Evolutionary conservation across 2,113 vertebrate species (phyloP).

Genomic region (Capricornis sumatraensis): DNA sequence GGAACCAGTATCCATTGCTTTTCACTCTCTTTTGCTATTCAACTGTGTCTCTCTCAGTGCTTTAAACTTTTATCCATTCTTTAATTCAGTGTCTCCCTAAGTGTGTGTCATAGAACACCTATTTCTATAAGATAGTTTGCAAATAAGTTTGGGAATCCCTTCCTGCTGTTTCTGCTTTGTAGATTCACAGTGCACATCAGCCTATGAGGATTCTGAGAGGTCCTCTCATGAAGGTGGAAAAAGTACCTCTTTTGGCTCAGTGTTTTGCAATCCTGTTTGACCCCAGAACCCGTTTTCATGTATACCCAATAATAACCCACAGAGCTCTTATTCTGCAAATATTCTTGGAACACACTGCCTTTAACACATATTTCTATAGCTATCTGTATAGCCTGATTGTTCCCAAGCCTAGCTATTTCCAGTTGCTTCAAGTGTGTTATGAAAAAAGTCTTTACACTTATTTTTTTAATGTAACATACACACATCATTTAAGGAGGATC

Average conservation of each 20-base stretch:
- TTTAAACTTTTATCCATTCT: conserved; percentile 32
- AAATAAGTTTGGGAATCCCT: conserved; percentile 14
- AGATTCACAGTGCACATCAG: neutral
- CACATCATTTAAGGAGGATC: conserved; percentile 18
- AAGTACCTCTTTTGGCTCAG: conserved; percentile 28
- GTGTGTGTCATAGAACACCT: conserved; percentile 8
- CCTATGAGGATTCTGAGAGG: neutral
- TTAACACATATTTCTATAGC: conserved; percentile 48
- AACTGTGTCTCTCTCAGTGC: neutral
- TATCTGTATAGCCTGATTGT: conserved; percentile 13
- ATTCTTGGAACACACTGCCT: conserved; percentile 36
- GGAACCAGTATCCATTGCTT: conserved; percentile 32
- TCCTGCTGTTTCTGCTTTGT: neutral
- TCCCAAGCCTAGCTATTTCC: conserved; percentile 49
- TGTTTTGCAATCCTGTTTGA: conserved; percentile 42
- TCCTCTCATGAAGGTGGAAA: neutral
- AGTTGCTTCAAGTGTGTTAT: conserved; percentile 43
- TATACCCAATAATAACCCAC: neutral
- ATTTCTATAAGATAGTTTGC: conserved; percentile 1
- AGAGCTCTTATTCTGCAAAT: conserved; percentile 28
- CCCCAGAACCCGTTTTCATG: neutral
- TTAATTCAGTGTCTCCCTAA: neutral
- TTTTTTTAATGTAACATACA: conserved; percentile 44
- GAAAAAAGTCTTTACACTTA: conserved; percentile 41
- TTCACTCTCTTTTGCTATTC: conserved; percentile 32